These are phyloP conservation scores for Microcebus tavaratra DNA, from an alignment of 2,113 vertebrate genomes.

Conservation along the genomic window DNA sequence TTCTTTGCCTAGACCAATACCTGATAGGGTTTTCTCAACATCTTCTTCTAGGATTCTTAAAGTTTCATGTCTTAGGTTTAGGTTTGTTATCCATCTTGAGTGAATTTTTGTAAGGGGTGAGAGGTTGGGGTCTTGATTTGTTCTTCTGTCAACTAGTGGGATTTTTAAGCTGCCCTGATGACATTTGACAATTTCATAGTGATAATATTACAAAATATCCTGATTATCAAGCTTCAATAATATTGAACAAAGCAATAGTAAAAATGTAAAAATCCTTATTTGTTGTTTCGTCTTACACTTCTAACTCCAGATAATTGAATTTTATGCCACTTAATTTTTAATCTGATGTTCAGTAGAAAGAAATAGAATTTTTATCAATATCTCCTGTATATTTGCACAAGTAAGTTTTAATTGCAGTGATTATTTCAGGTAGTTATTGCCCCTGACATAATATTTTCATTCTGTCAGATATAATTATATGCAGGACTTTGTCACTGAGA, in stretches of 20 bases:
- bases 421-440: background rate
- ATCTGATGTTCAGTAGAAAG: background rate
- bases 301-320: background rate
- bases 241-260: background rate
- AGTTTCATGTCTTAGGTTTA: no score
- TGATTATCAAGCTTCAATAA: background rate
- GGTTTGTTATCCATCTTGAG: no score
- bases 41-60: no score
- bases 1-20: no score
- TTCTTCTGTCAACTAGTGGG: background rate
- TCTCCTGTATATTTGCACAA: background rate
- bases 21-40: no score
- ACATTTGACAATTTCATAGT: background rate
- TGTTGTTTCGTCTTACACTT: background rate
- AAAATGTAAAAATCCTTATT: background rate
- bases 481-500: background rate
- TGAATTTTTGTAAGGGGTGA: no score
- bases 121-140: no score
- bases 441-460: background rate
- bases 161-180: background rate
- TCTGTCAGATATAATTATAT: background rate
- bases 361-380: background rate
- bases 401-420: background rate
- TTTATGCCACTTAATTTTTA: background rate
- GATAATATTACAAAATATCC: background rate